A percentile compares a stretch with the other conserved stretches of the same genome.
Evolutionary conservation across 2,113 vertebrate species (phyloP).

Genomic region (Clarias gariepinus): DNA sequence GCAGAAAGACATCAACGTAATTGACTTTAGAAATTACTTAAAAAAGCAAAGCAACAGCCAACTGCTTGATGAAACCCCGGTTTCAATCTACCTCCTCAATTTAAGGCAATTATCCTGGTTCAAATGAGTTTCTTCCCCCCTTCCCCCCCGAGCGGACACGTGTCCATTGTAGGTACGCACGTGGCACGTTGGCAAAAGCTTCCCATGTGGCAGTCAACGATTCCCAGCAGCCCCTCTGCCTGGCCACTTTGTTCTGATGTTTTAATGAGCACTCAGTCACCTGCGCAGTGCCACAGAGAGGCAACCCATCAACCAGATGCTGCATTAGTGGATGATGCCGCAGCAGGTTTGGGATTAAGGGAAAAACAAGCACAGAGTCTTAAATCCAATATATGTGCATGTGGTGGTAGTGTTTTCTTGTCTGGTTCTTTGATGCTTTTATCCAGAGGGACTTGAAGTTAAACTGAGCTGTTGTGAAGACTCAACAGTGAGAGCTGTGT

Average conservation of each 20-base stretch:
- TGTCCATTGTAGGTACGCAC: not conserved
- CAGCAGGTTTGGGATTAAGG: constrained; percentile 10
- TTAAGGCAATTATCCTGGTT: constrained; percentile 4
- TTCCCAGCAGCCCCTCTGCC: constrained; percentile 21
- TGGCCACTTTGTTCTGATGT: constrained; percentile 33
- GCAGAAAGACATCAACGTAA: not conserved
- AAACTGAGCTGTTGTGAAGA: not conserved
- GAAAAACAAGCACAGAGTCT: not conserved
- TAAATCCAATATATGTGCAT: not conserved
- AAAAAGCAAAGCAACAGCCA: not conserved
- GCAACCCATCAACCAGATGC: constrained; percentile 16
- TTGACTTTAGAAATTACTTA: constrained; percentile 18
- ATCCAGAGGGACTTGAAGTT: not conserved
- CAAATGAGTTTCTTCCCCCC: constrained; percentile 10
- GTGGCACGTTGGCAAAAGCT: constrained; percentile 16
- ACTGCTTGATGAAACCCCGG: not conserved
- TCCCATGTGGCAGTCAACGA: not conserved
- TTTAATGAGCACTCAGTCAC: constrained; percentile 46
- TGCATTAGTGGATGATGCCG: constrained; percentile 33
- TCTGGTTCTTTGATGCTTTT: not conserved
- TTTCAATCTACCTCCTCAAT: constrained; percentile 9
- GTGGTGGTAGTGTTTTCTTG: not conserved
- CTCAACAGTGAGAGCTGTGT: not conserved
- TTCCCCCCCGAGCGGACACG: too few relatives aligned
- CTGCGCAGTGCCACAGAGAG: constrained; percentile 3